Evolutionary conservation across 2,113 vertebrate species (phyloP), one percentile per base, ranked within the genome.

Genomic region (Chinchilla lanigera): DNA sequence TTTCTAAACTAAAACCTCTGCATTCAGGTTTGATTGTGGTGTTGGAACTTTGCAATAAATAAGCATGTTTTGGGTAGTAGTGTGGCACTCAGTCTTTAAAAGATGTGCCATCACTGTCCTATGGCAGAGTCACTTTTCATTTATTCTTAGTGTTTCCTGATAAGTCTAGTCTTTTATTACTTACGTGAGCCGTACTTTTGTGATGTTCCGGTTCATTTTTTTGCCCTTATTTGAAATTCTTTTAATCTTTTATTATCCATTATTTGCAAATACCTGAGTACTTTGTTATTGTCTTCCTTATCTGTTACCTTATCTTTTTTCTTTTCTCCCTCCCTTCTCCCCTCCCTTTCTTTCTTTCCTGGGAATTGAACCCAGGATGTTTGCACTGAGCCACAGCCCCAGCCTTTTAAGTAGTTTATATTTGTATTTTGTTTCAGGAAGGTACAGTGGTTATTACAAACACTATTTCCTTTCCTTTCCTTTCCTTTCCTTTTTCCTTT

Each of bases 141-240:
- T 61, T 60, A 81, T 90, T 85, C 52, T 80, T 80, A n/a, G 22
- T 33, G 22, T 94, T 97, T 85, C 54, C 52, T 58, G 52, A 3
- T 89, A 88, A 47, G 13, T 89, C 41, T 94, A 13, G 28, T 19
- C 47, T 73, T 11, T 56, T 69, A 13, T 19, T 69, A 52, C 8
- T 83, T 92, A 73, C 16, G 33, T 83, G 61, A 78, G 73, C 26
- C 73, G 1, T 81, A 24, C 12, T 86, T 95, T 95, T 58, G 30
- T 86, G 6, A 44, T 61, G 52, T 54, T 97, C 87, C n/a, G n/a
- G 86, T 94, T 89, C 8, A 56, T 38, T 94, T 75, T 13, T 77
- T 13, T 81, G 24, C 9, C 75, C 38, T 50, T 71, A 7, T 89
- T 73, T 93, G 35, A 38, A 60, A 61, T 91, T 97, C 54, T 93